A percentile compares a stretch with the other conserved stretches of the same genome.
phyloP scores from a whole-genome alignment of 2,888 invertebrate species.

The Therioaphis trifolii region DNA sequence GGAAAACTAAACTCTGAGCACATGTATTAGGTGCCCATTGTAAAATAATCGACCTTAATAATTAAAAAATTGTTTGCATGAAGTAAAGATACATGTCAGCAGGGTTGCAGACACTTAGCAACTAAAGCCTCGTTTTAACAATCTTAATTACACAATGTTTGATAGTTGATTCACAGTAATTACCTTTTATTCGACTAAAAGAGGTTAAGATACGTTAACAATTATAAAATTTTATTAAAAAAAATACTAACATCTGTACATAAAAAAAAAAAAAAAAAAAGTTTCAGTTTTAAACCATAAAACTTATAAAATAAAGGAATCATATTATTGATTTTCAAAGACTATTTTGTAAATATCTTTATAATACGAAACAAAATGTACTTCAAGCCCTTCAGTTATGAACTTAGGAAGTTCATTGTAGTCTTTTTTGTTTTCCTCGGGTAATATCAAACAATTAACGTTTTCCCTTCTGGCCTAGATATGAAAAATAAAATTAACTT shows the following conservation, averaged over 20 bases:
- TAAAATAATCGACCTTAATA: too few relatives aligned
- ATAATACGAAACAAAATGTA: conserved; percentile 90
- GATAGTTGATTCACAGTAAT: too few relatives aligned
- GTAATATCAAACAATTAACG: conserved; percentile 89
- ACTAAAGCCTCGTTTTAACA: too few relatives aligned
- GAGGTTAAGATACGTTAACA: neutral
- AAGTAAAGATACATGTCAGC: too few relatives aligned
- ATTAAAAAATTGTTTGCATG: too few relatives aligned
- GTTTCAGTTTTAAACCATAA: too few relatives aligned
- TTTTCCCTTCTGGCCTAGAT: conserved; percentile 94
- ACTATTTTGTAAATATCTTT: conserved; percentile 89
- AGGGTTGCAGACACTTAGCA: too few relatives aligned
- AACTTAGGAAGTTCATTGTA: conserved; percentile 92
- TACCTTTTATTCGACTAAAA: too few relatives aligned
- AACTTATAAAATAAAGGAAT: conserved; percentile 20
- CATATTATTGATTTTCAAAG: conserved; percentile 71
- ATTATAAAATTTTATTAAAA: conserved; percentile 26
- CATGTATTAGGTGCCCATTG: too few relatives aligned
- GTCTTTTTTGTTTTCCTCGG: conserved; percentile 96
- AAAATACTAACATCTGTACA: conserved; percentile 37
- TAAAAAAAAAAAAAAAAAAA: too few relatives aligned
- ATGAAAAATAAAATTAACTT: conserved; percentile 50
- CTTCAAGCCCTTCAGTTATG: conserved; percentile 90
- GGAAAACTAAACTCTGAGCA: too few relatives aligned
- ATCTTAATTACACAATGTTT: too few relatives aligned